These are phyloP conservation scores for Berghia stephanieae DNA, from an alignment of 1,140 invertebrate species.

Conservation along the genomic window DNA sequence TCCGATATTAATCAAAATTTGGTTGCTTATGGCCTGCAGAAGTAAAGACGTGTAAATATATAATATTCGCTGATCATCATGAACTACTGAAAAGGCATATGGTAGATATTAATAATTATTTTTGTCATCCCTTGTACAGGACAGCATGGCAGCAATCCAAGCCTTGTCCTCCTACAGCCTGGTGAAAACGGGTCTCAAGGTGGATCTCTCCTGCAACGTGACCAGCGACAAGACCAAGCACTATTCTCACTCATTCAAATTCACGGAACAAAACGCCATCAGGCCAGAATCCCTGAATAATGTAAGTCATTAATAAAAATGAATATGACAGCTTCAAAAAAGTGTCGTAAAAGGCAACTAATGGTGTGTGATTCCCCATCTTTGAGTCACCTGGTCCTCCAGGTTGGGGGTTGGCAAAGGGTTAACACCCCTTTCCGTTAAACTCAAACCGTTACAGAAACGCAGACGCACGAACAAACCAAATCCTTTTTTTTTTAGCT, in stretches of 20 bases:
- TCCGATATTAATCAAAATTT: neutral
- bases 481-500: too few species aligned
- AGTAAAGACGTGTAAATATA: neutral
- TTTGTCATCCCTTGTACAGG: slow-evolving; percentile 13
- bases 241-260: slow-evolving; percentile 33
- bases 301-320: too few species aligned
- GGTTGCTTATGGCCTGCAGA: neutral
- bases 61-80: neutral
- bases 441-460: too few species aligned
- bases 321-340: too few species aligned
- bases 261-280: slow-evolving; percentile 35
- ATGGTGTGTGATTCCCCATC: too few species aligned
- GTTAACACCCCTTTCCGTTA: too few species aligned
- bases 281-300: slow-evolving; percentile 28
- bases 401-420: too few species aligned
- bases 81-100: neutral
- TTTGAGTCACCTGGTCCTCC: too few species aligned
- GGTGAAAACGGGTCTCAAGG: neutral
- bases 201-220: slow-evolving; percentile 33
- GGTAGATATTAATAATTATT: neutral
- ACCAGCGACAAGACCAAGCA: slow-evolving; percentile 12
- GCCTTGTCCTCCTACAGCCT: slow-evolving; percentile 32
- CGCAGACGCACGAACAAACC: too few species aligned
- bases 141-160: slow-evolving; percentile 37
- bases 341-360: too few species aligned